Percentiles rank a stretch among this genome's conserved stretches.
Conservation (phyloP, 1,140 invertebrate species). For the Stegodyphus dumicola region DNA sequence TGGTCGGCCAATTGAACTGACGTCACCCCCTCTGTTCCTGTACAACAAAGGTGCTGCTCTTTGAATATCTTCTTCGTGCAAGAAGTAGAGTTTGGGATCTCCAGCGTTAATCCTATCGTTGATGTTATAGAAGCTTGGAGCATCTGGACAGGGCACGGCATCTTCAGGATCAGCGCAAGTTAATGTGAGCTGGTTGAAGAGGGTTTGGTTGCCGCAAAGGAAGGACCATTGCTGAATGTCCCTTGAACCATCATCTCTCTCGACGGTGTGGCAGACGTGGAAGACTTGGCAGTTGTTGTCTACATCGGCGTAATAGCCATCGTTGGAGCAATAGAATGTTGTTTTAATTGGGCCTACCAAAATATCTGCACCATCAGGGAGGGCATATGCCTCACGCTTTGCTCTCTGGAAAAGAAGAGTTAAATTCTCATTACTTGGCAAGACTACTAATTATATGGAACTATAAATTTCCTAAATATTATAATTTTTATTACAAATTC, state of each 20-base stretch:
- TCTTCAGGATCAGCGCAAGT: slow-evolving; percentile 65
- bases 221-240: slow-evolving; percentile 77
- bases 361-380: slow-evolving; percentile 64
- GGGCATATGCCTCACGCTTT: slow-evolving; percentile 58
- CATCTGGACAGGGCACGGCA: slow-evolving; percentile 65
- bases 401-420: slow-evolving; percentile 24
- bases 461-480: background rate
- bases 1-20: background rate
- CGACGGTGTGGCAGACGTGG: slow-evolving; percentile 73
- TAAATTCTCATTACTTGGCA: background rate
- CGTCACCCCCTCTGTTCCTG: slow-evolving; percentile 21
- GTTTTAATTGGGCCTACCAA: slow-evolving; percentile 62
- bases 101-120: slow-evolving; percentile 62
- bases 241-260: slow-evolving; percentile 72
- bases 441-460: background rate
- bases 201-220: slow-evolving; percentile 84
- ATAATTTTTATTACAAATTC: background rate
- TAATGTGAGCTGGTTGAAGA: slow-evolving; percentile 83
- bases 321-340: slow-evolving; percentile 65
- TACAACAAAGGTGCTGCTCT: slow-evolving; percentile 44
- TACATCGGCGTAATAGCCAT: slow-evolving; percentile 68
- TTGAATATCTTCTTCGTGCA: slow-evolving; percentile 60
- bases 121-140: slow-evolving; percentile 65
- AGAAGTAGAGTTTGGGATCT: slow-evolving; percentile 50
- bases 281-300: slow-evolving; percentile 68